phyloP scores from a whole-genome alignment of 1,140 invertebrate genomes.

The Mamestra configurata region DNA sequence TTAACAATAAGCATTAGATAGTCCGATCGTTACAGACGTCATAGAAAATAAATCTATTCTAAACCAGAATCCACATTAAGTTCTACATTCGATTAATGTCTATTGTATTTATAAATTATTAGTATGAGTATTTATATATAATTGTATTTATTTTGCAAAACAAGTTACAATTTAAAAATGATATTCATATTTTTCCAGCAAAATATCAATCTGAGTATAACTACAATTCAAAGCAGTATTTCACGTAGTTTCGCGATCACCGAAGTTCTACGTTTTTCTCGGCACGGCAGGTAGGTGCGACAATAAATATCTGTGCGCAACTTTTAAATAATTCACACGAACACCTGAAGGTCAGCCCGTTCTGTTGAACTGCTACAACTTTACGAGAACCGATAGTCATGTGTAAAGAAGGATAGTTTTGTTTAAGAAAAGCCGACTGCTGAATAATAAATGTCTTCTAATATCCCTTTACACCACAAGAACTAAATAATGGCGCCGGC shows the following conservation, averaged over 20 bases:
- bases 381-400: background rate
- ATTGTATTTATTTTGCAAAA: no score
- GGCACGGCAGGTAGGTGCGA: background rate
- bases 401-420: background rate
- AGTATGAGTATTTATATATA: background rate
- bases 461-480: no score
- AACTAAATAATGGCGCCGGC: no score
- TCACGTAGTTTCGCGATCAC: constrained; percentile 19
- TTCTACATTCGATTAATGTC: no score
- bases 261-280: background rate
- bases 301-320: constrained; percentile 38
- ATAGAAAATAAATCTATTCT: no score
- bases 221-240: constrained; percentile 9
- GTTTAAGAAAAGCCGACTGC: background rate
- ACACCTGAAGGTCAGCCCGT: constrained; percentile 22
- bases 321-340: constrained; percentile 29
- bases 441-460: no score
- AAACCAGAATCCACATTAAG: no score
- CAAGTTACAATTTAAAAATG: no score
- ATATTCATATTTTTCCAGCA: background rate
- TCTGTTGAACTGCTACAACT: background rate
- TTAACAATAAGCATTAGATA: no score
- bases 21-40: no score
- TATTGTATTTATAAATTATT: background rate
- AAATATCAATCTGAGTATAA: background rate